Base-by-base conservation (phyloP, 2,797 vertebrate species). In the Bradypus variegatus region DNA sequence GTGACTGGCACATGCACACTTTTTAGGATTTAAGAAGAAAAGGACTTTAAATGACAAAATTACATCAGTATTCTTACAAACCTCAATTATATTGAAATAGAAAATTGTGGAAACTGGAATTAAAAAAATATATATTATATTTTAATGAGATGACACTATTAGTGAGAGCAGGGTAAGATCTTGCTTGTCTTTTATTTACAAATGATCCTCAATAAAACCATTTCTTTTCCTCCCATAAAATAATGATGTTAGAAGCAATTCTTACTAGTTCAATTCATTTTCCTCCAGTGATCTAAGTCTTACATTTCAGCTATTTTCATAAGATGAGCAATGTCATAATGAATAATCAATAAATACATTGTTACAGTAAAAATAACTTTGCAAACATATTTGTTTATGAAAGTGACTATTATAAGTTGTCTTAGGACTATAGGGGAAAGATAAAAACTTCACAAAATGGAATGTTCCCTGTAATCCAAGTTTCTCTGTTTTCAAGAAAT, bases 11-110 rank as follows among this genome's bases (percentile, higher is more conserved):
- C 48, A 36, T 18, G 31, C 25, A 45, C 14, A 77, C 13, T n/a
- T 72, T 88, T 85, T 73, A 29, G 55, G 10, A 90, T 85, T 33
- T 58, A 79, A 60, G 76, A 88, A 33, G 41, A 58, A 70, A 85
- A 27, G 16, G 15, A 83, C 75, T 93, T 94, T 70, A 92, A 70
- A 90, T 79, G 64, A 81, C 70, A 75, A 85, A 75, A 84, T 78
- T 67, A 89, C 6, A 25, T 86, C 64, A 84, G 16, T 67, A 41
- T 64, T 80, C 73, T 60, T 73, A 4, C 53, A 31, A 85, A 7
- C 80, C 55, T 90, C 53, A 76, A 21, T 12, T 53, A 83, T 6
- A 45, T 81, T 81, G 55, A 87, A 91, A 50, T 38, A 79, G 69
- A 67, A 31, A 64, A 72, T 60, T 90, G 38, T 62, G 38, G 64